A percentile compares a stretch with the other conserved stretches of the same genome.
phyloP scores from a whole-genome alignment of 35 echinoderm and acorn worm species.

The Ophioderma brevispina region DNA sequence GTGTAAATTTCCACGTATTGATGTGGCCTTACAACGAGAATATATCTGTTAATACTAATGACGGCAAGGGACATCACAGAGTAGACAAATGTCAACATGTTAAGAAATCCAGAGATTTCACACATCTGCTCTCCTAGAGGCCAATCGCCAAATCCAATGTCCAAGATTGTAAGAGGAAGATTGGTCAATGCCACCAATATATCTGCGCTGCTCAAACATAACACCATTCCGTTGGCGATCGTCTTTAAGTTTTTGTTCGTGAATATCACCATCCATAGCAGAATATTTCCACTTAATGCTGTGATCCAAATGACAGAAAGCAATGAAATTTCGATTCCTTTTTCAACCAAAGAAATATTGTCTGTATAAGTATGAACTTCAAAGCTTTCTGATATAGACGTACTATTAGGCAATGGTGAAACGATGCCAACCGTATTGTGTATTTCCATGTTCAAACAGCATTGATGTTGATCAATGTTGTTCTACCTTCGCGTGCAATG shows the following conservation, averaged over 20 bases:
- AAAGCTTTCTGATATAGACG: too few species aligned
- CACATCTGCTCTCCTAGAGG: slow-evolving; percentile 45
- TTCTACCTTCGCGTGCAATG: too few species aligned
- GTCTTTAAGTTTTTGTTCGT: slow-evolving; percentile 57
- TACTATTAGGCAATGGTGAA: too few species aligned
- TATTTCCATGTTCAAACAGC: too few species aligned
- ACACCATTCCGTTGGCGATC: slow-evolving; percentile 79
- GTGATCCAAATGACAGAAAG: slow-evolving; percentile 61
- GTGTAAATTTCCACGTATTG: slow-evolving; percentile 71
- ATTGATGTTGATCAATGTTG: too few species aligned
- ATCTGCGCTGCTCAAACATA: slow-evolving; percentile 92
- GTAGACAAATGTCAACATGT: slow-evolving; percentile 86
- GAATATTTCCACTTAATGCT: slow-evolving; percentile 71
- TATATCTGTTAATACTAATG: slow-evolving; percentile 90
- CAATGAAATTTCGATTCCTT: slow-evolving; percentile 71
- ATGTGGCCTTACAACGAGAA: slow-evolving; percentile 75
- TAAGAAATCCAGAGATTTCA: slow-evolving; percentile 62
- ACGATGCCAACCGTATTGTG: too few species aligned
- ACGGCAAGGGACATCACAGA: slow-evolving; percentile 97
- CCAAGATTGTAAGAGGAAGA: slow-evolving; percentile 86
- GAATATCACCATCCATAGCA: slow-evolving; percentile 86
- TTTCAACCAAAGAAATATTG: too few species aligned
- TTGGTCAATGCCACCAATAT: slow-evolving; percentile 73
- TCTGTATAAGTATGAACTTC: too few species aligned
- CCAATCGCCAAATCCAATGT: slow-evolving; percentile 45